Conservation (phyloP, 2,797 vertebrate genomes). For the Halcyon badia region DNA sequence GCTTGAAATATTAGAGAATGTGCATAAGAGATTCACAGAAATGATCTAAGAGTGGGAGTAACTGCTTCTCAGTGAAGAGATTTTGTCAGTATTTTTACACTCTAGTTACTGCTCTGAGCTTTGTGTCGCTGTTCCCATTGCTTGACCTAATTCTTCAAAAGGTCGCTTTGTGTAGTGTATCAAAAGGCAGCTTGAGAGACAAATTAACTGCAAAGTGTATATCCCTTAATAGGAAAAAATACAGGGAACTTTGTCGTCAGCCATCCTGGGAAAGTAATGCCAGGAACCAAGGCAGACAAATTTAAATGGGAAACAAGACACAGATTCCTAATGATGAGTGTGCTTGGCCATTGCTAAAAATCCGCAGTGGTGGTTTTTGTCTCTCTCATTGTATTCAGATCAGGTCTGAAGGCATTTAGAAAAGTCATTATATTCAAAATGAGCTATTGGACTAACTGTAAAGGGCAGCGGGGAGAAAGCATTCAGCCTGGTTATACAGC, state of each 20-base stretch:
- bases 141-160: conserved; percentile 51
- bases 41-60: neutral
- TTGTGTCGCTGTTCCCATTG: neutral
- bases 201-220: neutral
- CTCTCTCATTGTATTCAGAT: neutral
- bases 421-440: neutral
- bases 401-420: neutral
- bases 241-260: neutral
- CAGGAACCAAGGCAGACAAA: neutral
- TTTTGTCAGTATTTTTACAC: conserved; percentile 8
- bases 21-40: neutral
- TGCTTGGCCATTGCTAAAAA: neutral
- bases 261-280: neutral
- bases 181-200: neutral
- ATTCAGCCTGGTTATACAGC: neutral
- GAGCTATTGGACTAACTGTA: neutral
- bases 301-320: neutral
- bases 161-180: neutral
- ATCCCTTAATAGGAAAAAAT: neutral
- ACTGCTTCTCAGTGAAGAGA: neutral
- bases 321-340: neutral
- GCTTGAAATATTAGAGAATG: neutral
- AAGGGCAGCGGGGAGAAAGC: neutral
- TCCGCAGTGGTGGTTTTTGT: neutral
- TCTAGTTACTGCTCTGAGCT: neutral